Evolutionary conservation across 2,888 invertebrate genomes (phyloP), one percentile per base, ranked within the genome.

Genomic region (Hedya salicella): DNA sequence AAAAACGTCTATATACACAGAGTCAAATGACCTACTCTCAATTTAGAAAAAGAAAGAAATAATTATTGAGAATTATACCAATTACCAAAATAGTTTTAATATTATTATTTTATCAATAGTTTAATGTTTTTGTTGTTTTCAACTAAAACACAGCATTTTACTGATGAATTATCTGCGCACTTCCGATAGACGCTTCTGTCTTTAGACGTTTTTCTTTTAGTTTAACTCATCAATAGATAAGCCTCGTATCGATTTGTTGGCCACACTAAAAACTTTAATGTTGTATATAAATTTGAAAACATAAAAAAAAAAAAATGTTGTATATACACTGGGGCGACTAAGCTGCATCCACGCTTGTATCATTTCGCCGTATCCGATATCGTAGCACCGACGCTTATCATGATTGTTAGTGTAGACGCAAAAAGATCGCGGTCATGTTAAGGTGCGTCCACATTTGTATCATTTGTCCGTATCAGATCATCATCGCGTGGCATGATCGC

Each of bases 101-200:
- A 4, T 25, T 25, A 25, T 4, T 25, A 25, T 4, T 25, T 3
- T 25, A 25, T 25, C 6, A 3, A 25, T 25, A 25, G 36, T 36
- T 36, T 36, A 11, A 11, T 8, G 3, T 36, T 36, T 1, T 36
- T 36, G 3, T 25, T 4, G 0, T 36, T 36, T 11, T 13, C 11
- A 36, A 36, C 8, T 6, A 25, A 25, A 25, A 4, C 25, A 6
- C 6, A 9, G 6, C 36, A 36, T 36, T 36, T 4, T 25, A 25
- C 25, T 25, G 25, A 8, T 11, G 14, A 21, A 3, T 21, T 16
- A 25, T 4, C 16, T 19, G 32, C 16, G 5, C 14, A 48, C 36
- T 65, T 65, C 65, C 65, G 65, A 65, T 36, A 53, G 65, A 65
- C 65, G 65, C 65, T 60, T 52, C 25, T n/a, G 13, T 11, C 1